These are phyloP conservation scores for Cardiocondyla obscurior DNA, from an alignment of 1,140 invertebrate species.

Conservation along the genomic window DNA sequence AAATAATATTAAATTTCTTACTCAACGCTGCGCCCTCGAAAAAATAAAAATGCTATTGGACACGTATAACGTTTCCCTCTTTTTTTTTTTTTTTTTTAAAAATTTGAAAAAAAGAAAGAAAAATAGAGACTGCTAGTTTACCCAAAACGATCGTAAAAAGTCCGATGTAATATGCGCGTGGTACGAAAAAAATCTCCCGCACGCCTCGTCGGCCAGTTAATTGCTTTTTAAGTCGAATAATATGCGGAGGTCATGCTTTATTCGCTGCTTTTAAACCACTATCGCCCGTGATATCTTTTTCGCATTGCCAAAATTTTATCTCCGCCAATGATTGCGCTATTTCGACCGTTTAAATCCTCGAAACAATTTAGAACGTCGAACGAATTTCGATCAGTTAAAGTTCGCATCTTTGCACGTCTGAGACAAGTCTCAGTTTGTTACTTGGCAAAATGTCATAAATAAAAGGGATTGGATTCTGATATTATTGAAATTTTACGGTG, in stretches of 20 bases:
- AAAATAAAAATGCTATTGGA: not conserved
- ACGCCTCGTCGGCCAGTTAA: slow-evolving; percentile 48
- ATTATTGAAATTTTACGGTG: no score
- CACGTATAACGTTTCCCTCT: not conserved
- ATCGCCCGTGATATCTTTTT: not conserved
- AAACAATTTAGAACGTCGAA: slow-evolving; percentile 13
- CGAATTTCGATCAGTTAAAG: not conserved
- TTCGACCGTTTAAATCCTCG: slow-evolving; percentile 12
- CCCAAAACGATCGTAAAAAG: slow-evolving; percentile 22
- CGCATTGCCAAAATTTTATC: not conserved
- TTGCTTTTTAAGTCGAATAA: slow-evolving; percentile 62
- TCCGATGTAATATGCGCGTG: slow-evolving; percentile 1
- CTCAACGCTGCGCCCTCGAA: not conserved
- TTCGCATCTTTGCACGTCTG: not conserved
- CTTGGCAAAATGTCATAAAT: no score
- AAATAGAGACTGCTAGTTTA: not conserved
- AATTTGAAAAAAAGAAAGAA: not conserved
- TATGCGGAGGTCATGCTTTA: slow-evolving; percentile 34
- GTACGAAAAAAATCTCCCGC: slow-evolving; percentile 36
- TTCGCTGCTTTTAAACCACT: slow-evolving; percentile 52
- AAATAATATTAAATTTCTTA: slow-evolving; percentile 28
- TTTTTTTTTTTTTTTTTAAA: not conserved
- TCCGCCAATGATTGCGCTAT: slow-evolving; percentile 1
- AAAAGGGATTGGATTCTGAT: no score
- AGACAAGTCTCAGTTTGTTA: no score